Evolutionary conservation across 2,797 vertebrate species (phyloP), one percentile per base, ranked within the genome.

Genomic region (Lutra lutra): DNA sequence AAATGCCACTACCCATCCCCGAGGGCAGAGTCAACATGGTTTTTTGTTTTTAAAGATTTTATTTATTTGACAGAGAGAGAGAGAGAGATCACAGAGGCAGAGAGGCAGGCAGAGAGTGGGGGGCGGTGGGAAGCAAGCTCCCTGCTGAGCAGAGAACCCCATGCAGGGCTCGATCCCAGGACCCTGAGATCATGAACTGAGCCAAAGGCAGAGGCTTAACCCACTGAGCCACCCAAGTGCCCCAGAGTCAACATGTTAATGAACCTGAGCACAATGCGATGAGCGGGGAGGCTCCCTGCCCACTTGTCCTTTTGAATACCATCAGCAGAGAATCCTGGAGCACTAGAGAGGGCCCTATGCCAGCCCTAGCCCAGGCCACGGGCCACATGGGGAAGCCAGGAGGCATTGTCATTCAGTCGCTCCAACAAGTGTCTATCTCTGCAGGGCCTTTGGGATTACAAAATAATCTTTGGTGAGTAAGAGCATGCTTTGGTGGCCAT

Each of bases 401-500:
- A 40, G 11, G 4, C 11, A 23, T 43, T 27, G 3, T 12, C 11
- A 10, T 40, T 56, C 35, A 58, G 86, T 14, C 0, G 0, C 17
- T 72, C 46, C 5, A 10, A 1, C 40, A 20, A 51, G 32, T 35
- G 27, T 29, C 32, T 79, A 13, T 25, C 54, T 68, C 17, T 14
- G 35, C 86, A 13, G 62, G 70, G 62, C 38, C 82, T 68, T 56
- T 72, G 88, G 66, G 68, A 70, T 89, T 66, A 75, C 51, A 46
- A 60, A 35, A 51, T 29, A 32, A 68, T 64, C 94, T 90, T 66
- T 48, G 46, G 29, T 20, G 85, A 66, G 46, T 38, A 14, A 35
- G 54, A 20, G 7, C 27, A 25, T 25, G 51, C 86, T 82, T 60
- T 43, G 75, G 78, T 80, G 58, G 86, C 48, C 94, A 94, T 43